Evolutionary conservation across 2,113 vertebrate genomes (phyloP).

Genomic region (Nycticorax nycticorax): DNA sequence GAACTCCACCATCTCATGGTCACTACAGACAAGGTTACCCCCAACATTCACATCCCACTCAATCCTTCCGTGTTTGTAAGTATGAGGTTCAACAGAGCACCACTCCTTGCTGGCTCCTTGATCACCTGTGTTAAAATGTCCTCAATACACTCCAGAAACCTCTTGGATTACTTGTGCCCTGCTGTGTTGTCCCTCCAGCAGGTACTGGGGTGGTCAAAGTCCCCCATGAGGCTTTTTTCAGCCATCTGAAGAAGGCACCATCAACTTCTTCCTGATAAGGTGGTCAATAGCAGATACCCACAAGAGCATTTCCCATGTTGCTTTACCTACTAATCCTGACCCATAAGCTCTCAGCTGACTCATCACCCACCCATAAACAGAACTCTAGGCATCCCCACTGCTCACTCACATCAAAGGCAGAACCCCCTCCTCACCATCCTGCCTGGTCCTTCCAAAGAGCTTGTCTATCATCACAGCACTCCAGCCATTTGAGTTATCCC

Average conservation of each 20-base stretch:
- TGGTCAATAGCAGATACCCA: neutral
- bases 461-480: neutral
- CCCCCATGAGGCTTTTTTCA: neutral
- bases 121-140: neutral
- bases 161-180: neutral
- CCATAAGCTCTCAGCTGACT: neutral
- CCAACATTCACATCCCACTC: neutral
- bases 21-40: neutral
- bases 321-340: neutral
- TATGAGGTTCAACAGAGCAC: neutral
- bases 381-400: neutral
- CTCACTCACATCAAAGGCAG: neutral
- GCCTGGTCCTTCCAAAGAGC: neutral
- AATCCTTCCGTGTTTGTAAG: neutral
- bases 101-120: neutral
- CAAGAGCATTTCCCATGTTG: neutral
- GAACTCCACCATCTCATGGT: neutral
- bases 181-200: neutral
- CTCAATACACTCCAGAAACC: neutral
- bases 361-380: neutral
- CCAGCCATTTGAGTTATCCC: neutral
- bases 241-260: neutral
- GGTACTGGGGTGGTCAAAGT: neutral
- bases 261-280: neutral
- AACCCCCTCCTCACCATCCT: neutral